Evolutionary conservation across 2,797 vertebrate species (phyloP), one percentile per base, ranked within the genome.

Genomic region (Neomorphus geoffroyi): DNA sequence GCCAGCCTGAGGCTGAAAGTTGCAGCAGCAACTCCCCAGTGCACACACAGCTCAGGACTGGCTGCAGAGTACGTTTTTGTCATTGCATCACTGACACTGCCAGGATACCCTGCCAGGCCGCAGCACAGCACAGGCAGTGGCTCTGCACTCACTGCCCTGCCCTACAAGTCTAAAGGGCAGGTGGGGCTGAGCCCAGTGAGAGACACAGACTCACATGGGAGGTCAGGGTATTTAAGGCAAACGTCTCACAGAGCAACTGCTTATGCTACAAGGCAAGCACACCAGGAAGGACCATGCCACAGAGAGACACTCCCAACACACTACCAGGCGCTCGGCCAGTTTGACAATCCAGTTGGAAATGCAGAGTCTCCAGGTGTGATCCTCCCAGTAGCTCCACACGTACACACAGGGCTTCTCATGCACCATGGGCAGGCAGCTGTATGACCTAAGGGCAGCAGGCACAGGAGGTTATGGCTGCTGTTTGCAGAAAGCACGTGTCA

Each of bases 331-430:
- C 78, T 98, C 97, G 0, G 97, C 98, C 82, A 99, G 98, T 97
- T 99, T 99, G 96, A 90, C 96, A 83, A 99, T 97, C 97, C 98
- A 98, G 97, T 99, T 99, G 79, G 98, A 98, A 96, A 98, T 98
- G 95, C 97, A 97, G 56, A 99, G 97, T 58, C 99, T 98, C 97
- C 99, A 99, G n/a, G 97, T 97, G 87, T 99, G 98, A 95, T 99
- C 98, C 93, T 99, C 99, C 97, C 98, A 99, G 96, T 97, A 97
- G 96, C 98, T 98, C 99, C 99, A 99, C 50, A 99, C 91, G 2
- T 96, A 98, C 60, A 99, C 77, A 4, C 99, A 99, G 2, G 99
- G 99, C 77, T 99, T 99, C 54, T 96, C 97, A 3, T 98, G 98
- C 14, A 58, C 95, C 62, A 99, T 97, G 21, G 98, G 98, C 92